Percentiles rank a stretch among this genome's conserved stretches.
Conservation (phyloP, 1,140 invertebrate species). For the Mizuhopecten yessoensis region DNA sequence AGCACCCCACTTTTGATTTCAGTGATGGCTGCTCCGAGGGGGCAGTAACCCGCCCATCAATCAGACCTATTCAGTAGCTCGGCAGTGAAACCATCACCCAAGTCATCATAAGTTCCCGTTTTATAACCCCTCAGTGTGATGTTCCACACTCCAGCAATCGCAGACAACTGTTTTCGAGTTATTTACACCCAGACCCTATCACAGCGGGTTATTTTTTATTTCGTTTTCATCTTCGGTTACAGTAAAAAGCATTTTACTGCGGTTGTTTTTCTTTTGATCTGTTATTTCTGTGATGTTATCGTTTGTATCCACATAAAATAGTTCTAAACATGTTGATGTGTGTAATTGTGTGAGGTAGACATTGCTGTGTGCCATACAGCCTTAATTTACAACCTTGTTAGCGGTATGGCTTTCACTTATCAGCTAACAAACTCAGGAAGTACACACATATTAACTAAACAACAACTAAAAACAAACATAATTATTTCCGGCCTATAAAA, state of each 20-base stretch:
- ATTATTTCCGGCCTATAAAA: neutral
- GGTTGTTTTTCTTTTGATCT: neutral
- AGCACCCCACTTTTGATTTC: too few relatives aligned
- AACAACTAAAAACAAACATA: neutral
- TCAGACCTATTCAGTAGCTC: too few relatives aligned
- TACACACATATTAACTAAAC: neutral
- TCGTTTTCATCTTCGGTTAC: neutral
- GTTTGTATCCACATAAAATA: neutral
- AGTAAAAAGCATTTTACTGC: neutral
- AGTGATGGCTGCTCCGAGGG: too few relatives aligned
- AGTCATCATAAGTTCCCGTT: neutral
- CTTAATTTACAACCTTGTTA: slow-evolving; percentile 2
- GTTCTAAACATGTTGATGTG: too few relatives aligned
- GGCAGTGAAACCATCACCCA: neutral
- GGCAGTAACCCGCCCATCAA: neutral
- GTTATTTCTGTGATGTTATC: neutral
- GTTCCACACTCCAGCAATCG: neutral
- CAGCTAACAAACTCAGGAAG: neutral
- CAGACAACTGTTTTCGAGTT: neutral
- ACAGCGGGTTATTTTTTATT: neutral
- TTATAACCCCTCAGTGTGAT: neutral
- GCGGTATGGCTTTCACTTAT: neutral
- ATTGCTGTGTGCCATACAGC: neutral
- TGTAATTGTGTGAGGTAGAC: neutral
- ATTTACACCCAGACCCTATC: neutral